These are phyloP conservation scores for Muscicapa adusta DNA, from an alignment of 2,113 vertebrate species.

Conservation along the genomic window DNA sequence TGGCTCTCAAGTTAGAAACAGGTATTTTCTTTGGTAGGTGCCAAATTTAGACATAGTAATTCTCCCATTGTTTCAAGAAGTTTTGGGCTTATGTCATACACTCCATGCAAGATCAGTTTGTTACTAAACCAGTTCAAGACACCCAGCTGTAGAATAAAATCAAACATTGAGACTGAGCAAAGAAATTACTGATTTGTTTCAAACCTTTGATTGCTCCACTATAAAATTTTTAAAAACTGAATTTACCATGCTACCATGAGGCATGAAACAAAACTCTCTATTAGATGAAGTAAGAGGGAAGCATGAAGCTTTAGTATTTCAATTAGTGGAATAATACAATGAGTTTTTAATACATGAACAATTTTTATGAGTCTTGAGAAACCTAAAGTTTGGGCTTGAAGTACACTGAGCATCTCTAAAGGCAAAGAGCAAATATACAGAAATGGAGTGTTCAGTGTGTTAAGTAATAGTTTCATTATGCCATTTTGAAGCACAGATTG, in stretches of 20 bases:
- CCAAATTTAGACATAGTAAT: neutral
- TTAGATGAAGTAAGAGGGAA: neutral
- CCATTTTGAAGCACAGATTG: neutral
- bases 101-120: neutral
- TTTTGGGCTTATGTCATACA: neutral
- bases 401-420: neutral
- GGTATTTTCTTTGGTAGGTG: neutral
- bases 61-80: neutral
- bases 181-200: neutral
- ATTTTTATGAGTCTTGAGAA: neutral
- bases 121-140: neutral
- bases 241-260: neutral
- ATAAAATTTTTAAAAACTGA: neutral
- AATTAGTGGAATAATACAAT: neutral
- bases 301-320: neutral
- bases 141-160: neutral
- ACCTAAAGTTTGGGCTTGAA: neutral
- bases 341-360: neutral
- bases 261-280: neutral
- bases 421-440: neutral
- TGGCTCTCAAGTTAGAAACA: neutral
- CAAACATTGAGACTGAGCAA: neutral
- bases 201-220: neutral
- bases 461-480: neutral
- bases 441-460: neutral